Conservation (phyloP, 2,113 vertebrate species). For the Phrynosoma blainvillii region DNA sequence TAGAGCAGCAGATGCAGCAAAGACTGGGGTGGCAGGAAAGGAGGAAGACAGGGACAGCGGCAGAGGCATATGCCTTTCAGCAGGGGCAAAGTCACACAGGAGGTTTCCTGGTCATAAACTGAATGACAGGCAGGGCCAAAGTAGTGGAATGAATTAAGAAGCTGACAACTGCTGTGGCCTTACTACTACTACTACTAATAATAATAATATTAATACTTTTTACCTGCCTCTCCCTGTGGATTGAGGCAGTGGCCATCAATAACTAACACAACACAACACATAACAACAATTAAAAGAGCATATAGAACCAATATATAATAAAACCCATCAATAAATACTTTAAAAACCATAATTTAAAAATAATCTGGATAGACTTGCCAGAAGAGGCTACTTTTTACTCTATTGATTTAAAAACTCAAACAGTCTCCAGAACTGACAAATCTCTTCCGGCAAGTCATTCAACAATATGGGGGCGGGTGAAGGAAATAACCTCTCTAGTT, state of each 20-base stretch:
- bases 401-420: too few species aligned
- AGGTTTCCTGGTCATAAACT: not conserved
- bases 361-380: too few species aligned
- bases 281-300: too few species aligned
- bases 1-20: slow-evolving; percentile 49
- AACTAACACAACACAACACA: too few species aligned
- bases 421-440: too few species aligned
- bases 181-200: not conserved
- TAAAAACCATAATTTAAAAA: too few species aligned
- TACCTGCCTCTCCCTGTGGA: not conserved
- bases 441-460: too few species aligned
- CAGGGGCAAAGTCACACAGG: not conserved
- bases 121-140: not conserved
- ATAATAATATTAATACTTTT: not conserved
- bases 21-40: slow-evolving; percentile 50
- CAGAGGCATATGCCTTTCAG: slow-evolving; percentile 14
- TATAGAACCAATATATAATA: too few species aligned
- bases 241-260: not conserved
- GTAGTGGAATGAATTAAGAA: not conserved
- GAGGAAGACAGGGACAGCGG: slow-evolving; percentile 48
- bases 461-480: too few species aligned
- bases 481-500: too few species aligned
- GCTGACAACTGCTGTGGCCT: not conserved
- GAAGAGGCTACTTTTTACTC: too few species aligned
- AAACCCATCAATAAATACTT: too few species aligned